These are phyloP conservation scores for Spondyliosoma cantharus DNA, from an alignment of 2,797 vertebrate genomes.

Conservation along the genomic window DNA sequence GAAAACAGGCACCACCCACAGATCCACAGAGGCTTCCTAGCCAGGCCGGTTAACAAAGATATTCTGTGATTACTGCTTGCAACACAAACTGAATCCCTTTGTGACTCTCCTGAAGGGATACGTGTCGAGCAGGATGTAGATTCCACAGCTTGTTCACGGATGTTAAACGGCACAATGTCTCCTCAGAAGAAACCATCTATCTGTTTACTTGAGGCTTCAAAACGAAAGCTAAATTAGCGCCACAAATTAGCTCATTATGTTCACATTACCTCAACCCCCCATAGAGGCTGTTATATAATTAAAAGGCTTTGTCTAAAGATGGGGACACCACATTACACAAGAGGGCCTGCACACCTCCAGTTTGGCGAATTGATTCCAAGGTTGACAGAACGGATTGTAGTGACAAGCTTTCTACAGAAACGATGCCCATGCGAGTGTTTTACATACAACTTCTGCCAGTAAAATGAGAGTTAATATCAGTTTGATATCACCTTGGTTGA, in stretches of 20 bases:
- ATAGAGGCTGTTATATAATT: constrained; percentile 30
- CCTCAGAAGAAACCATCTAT: constrained; percentile 3
- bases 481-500: not conserved
- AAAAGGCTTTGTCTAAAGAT: constrained; percentile 32
- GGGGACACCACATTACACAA: constrained; percentile 7
- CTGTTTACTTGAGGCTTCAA: constrained; percentile 5
- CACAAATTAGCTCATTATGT: not conserved
- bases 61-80: constrained; percentile 9
- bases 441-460: not conserved
- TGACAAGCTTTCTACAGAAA: constrained; percentile 8
- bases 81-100: constrained; percentile 23
- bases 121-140: constrained; percentile 27
- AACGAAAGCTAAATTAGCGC: constrained; percentile 22
- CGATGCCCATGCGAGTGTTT: not conserved
- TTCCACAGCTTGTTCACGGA: constrained; percentile 33
- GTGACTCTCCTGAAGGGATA: not conserved
- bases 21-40: not conserved
- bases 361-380: constrained; percentile 23
- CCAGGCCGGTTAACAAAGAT: constrained; percentile 45
- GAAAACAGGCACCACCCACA: constrained; percentile 14
- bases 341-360: constrained; percentile 7
- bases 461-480: not conserved
- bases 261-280: constrained; percentile 17
- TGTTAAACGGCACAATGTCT: not conserved
- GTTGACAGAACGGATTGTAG: constrained; percentile 15